Evolutionary conservation across 2,888 invertebrate species (phyloP).

Genomic region (Bembecia ichneumoniformis): DNA sequence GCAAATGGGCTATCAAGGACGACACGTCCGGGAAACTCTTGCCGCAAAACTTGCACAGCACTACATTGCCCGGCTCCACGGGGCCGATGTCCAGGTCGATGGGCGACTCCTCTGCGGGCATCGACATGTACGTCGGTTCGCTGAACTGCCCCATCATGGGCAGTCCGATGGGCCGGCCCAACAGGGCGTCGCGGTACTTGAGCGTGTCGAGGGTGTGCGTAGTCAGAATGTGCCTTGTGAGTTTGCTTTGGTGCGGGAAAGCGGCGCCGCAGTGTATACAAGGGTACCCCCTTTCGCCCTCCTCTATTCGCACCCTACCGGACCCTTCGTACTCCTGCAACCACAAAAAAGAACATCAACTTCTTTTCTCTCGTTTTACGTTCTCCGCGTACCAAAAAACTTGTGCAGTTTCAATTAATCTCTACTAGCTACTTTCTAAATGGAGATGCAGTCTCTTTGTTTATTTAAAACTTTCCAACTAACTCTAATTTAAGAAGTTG

Average conservation of each 20-base stretch:
- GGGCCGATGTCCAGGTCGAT: slow-evolving; percentile 71
- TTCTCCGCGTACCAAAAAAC: slow-evolving; percentile 50
- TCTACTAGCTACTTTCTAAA: slow-evolving; percentile 69
- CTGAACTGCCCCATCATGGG: slow-evolving; percentile 62
- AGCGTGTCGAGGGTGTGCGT: slow-evolving; percentile 90
- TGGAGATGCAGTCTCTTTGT: slow-evolving; percentile 64
- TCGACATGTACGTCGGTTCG: slow-evolving; percentile 57
- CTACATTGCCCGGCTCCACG: slow-evolving; percentile 81
- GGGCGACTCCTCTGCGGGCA: slow-evolving; percentile 74
- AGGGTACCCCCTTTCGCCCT: slow-evolving; percentile 75
- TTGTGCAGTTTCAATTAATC: slow-evolving; percentile 47
- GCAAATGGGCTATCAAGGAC: slow-evolving; percentile 88
- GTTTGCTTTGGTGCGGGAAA: slow-evolving; percentile 92
- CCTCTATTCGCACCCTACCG: slow-evolving; percentile 68
- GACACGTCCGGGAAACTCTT: slow-evolving; percentile 93
- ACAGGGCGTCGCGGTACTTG: slow-evolving; percentile 83
- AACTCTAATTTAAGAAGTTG: slow-evolving; percentile 80
- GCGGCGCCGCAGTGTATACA: slow-evolving; percentile 92
- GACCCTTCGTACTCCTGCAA: slow-evolving; percentile 92
- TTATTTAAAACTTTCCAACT: slow-evolving; percentile 50
- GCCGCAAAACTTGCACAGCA: slow-evolving; percentile 93
- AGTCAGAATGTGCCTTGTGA: slow-evolving; percentile 90
- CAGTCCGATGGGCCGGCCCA: slow-evolving; percentile 50
- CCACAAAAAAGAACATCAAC: slow-evolving; percentile 89
- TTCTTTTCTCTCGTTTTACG: slow-evolving; percentile 79